Base-by-base conservation (phyloP, 2,113 vertebrate species). In the Phrynocephalus versicolor region DNA sequence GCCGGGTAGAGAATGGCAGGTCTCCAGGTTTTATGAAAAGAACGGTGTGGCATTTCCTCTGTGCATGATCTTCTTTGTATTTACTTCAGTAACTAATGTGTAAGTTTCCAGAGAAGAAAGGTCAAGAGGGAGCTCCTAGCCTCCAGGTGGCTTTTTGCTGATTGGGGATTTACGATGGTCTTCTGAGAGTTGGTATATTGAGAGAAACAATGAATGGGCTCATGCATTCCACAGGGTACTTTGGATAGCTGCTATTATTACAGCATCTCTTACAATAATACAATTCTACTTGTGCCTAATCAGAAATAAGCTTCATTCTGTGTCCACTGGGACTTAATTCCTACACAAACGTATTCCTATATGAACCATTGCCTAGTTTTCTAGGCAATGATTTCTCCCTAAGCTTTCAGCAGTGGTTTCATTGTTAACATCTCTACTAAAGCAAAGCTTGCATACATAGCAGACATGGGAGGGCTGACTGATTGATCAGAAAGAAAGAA, bases 101-200 rank as follows among this genome's bases (percentile, higher is more conserved):
- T 58, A 87, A 85, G 30, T n/a, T 87, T 82, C 73, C 84, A 23
- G 60, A 84, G 64, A 41, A 82, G 41, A 57, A 21, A 21, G 64
- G 67, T 37, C 58, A 78, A 79, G 39, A 39, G 67, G 84, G 67
- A 88, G 2, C 1, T 76, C 45, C 39, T 82, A 86, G 82, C 74
- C 8, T 71, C 18, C 25, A 2, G 0, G 8, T 18, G 84, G n/a
- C 76, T 19, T 82, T 86, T 87, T 71, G 86, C 13, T 4, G 78
- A 86, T 70, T 16, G 67, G 83, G 79, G 73, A 86, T 83, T 86
- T 85, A 79, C 86, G 77, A 73, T 55, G 85, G 72, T 74, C 67
- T 89, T 84, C 79, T 76, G 85, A 71, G 75, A 30, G 6, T 21
- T 80, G 62, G 7, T 64, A 83, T 62, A 7, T 55, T 72, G 71